Evolutionary conservation across 2,113 vertebrate genomes (phyloP), one percentile per base, ranked within the genome.

Genomic region (Gallinago jamesoni): DNA sequence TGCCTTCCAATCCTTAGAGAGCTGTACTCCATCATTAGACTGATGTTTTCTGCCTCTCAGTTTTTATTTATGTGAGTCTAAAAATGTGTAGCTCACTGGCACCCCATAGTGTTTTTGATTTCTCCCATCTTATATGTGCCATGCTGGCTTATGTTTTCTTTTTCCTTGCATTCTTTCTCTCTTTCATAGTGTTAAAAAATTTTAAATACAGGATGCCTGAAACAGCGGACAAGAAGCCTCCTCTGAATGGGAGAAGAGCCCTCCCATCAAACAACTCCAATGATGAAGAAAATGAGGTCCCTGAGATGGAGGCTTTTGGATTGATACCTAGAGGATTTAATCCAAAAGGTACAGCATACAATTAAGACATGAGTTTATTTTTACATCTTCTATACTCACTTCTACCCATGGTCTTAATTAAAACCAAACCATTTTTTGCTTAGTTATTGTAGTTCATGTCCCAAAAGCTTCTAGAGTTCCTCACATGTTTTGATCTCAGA

Each of bases 241-340:
- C 92, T 60, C 96, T 98, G 88, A 98, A 97, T 5, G 99, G 99
- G 37, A 98, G 99, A 73, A 96, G 97, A 53, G 90, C 98, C 1
- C 50, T 94, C 6, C 99, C 99, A 6, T 63, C 74, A 35, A 98
- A 98, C 85, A 97, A 78, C 88, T 98, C 98, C 84, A 99, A 99
- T 82, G 97, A 95, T 2, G 98, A 98, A 17, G 97, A 98, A 57
- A 96, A 97, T 1, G 98, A 98, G 0, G 41, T 99, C 25, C 98
- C 98, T 0, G 98, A 99, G 27, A 94, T 98, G 92, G 99, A 99
- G 90, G 84, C 97, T n/a, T 99, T 98, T 83, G 98, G 96, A 3
- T 2, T 98, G 2, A 57, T 98, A 73, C 99, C 70, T 95, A 98
- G 98, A 97, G 98, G 96, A 12, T 84, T 97, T 97, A 97, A 92